Evolutionary conservation across 2,113 vertebrate species (phyloP), one percentile per base, ranked within the genome.

Genomic region (Bubo bubo): DNA sequence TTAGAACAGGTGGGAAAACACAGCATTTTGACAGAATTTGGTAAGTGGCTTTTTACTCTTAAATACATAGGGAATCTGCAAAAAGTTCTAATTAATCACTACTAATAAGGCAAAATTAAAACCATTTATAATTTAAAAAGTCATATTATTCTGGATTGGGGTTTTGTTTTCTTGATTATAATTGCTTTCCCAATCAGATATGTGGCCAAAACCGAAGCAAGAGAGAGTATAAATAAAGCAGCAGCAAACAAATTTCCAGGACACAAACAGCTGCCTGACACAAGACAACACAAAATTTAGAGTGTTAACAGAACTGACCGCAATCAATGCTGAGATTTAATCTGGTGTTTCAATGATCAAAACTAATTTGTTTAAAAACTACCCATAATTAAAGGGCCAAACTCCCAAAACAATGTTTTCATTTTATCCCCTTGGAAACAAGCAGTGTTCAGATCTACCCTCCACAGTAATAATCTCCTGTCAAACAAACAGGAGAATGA

Each of bases 321-420:
- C 53, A 94, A 73, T 76, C 84, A 91, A 93, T n/a, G 30, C 3
- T 2, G 14, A 93, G 49, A 89, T 97, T 86, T 83, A 90, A 80
- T 92, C 52, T 62, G 15, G 17, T 75, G 49, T 83, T 84, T 68
- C 70, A 47, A 43, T 71, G 56, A 81, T 87, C 67, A 82, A 77
- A 90, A 88, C 27, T 62, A 92, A 80, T 86, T 86, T 68, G 55
- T 87, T 92, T 93, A 27, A 83, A 94, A 95, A 90, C 79, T 93
- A 74, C 9, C 39, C 39, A 79, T 83, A 86, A 79, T 96, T 94
- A 96, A 94, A 93, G 58, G 56, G n/a, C 19, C 41, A 79, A 81
- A 81, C 79, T 94, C 88, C 52, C 63, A 34, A 72, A 84, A 35
- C 41, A 92, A 63, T 79, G 14, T 58, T 95, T 96, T 73, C 8